Evolutionary conservation across 2,888 invertebrate genomes (phyloP), one percentile per base, ranked within the genome.

Genomic region (Phaonia tiefii): DNA sequence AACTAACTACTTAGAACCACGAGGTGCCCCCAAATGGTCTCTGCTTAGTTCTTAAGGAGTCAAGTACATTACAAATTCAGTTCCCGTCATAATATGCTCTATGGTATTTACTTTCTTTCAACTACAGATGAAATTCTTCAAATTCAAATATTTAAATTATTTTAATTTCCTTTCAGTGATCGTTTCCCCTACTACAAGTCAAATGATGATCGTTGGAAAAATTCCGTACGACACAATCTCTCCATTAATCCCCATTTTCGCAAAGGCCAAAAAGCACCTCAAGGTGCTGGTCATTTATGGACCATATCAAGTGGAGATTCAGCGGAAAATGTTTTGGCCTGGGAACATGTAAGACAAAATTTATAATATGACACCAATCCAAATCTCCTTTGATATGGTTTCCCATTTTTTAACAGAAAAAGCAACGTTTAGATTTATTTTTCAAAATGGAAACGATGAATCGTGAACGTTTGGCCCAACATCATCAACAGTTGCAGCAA

Each of bases 141-240:
- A n/a, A n/a, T 31, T 31, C 8, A 3, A 31, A 31, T 5, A 31
- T 31, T 3, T 31, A 31, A 8, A 31, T 31, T 31, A 31, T 31
- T 44, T 73, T 39, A 31, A 71, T 11, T 22, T 2, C 15, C 71
- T 76, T 83, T 3, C 81, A 97, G 97, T 2, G 96, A 96, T 87
- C 95, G 95, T 79, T 97, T 96, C 90, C 96, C 97, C 0, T 97
- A 94, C 89, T 97, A 96, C 92, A 96, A 96, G 89, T 95, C 96
- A 49, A 95, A 96, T 87, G 97, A 97, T 86, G 97, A 97, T 88
- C 94, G 97, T 86, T 97, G 97, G 97, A 97, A 97, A 91, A 97
- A 97, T 88, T 97, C 97, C 0, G 97, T 97, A 1, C 92, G 97
- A 84, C 97, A 97, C 90, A 97, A 97, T 90, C 92, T 97, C 15